Evolutionary conservation across 2,113 vertebrate species (phyloP).

Genomic region (Chroicocephalus ridibundus): DNA sequence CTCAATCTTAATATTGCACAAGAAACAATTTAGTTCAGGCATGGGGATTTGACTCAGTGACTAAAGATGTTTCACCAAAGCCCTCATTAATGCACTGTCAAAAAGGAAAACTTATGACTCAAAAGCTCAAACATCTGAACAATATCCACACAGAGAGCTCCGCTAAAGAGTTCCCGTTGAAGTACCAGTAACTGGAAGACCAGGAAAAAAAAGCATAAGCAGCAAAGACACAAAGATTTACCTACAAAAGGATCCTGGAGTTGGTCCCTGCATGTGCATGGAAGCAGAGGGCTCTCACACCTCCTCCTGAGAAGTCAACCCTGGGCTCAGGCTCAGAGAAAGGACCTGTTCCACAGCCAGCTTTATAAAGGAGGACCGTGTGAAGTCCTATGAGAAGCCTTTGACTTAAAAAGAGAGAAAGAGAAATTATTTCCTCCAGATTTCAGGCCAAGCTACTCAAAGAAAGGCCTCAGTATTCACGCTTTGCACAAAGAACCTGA

Average conservation of each 20-base stretch:
- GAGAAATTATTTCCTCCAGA: background rate
- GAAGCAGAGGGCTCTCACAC: background rate
- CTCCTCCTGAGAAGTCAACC: background rate
- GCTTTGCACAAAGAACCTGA: background rate
- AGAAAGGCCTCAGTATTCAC: background rate
- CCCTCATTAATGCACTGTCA: background rate
- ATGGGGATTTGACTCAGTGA: background rate
- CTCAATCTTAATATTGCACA: background rate
- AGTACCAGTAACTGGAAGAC: background rate
- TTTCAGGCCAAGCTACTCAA: background rate
- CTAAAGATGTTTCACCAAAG: background rate
- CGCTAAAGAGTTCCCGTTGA: background rate
- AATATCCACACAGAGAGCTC: background rate
- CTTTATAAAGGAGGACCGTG: background rate
- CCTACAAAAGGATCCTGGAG: background rate
- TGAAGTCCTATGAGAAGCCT: background rate
- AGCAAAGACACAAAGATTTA: background rate
- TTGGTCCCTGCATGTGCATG: background rate
- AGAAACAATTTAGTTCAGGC: background rate
- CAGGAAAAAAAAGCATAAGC: background rate
- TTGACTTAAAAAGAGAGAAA: background rate
- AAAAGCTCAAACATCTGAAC: background rate
- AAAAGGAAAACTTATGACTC: background rate
- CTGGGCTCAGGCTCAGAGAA: background rate
- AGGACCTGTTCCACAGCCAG: background rate